Evolutionary conservation across 2,888 invertebrate species (phyloP), one percentile per base, ranked within the genome.

Genomic region (Cheilosia urbana): DNA sequence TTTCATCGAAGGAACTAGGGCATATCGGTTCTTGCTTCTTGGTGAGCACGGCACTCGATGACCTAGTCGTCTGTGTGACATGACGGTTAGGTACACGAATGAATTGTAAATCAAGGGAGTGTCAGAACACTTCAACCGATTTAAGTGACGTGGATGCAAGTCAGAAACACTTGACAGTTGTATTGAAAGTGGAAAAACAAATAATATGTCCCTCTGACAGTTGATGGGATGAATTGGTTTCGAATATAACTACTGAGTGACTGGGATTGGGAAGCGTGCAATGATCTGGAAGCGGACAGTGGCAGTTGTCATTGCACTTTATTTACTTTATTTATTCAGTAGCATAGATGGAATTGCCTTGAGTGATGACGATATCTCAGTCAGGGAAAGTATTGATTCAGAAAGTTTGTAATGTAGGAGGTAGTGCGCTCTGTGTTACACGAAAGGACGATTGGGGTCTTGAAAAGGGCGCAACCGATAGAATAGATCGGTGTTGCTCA

Each of bases 191-290:
- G 62, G 17, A 30, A 63, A 30, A 47, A 11, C 17, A 30, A 17
- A 30, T 47, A 63, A 27, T 27, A n/a, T 15, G 17, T 40, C 58
- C 13, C 11, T 40, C 30, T 63, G 47, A 63, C 62, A 63, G 30
- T 17, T 63, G 62, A 63, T 30, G 5, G 62, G 19, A 30, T 47
- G 30, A 63, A 47, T 63, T 63, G 19, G 11, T 63, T 40, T 58
- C 58, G 21, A 37, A 58, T 15, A 58, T 21, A 13, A 15, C 19
- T 30, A 45, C 47, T 30, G 30, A 63, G 62, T 45, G 60, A 21
- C 24, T 42, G 2, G 60, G n/a, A n/a, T n/a, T n/a, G n/a, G 24
- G 51, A 27, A 51, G 51, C 15, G 21, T 19, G 6, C 24, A 13
- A 51, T 13, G 51, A 15, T 6, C 4, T 21, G 15, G 5, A 51